Percentiles rank a stretch among this genome's conserved stretches.
These are phyloP conservation scores for Paracentrotus lividus DNA, from an alignment of 53 echinoderm and acorn worm genomes.

Conservation along the genomic window DNA sequence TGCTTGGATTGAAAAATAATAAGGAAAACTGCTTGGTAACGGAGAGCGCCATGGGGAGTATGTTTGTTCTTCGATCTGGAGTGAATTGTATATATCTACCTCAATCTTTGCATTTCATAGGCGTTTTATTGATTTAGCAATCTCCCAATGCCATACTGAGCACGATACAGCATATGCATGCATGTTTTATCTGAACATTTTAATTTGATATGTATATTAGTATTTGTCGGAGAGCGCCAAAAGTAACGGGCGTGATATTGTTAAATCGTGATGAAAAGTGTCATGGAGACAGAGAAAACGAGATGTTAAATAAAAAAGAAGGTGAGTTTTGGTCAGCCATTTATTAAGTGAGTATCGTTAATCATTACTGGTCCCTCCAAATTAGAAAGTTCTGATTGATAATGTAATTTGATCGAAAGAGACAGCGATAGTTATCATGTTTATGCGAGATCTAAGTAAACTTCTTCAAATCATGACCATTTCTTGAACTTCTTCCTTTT, in stretches of 20 bases:
- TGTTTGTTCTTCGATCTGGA: conserved; percentile 50
- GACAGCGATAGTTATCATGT: neutral
- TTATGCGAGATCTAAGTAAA: too few species aligned
- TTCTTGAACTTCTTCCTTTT: too few species aligned
- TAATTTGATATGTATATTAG: conserved; percentile 35
- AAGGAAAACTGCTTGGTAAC: conserved; percentile 61
- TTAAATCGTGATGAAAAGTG: conserved; percentile 36
- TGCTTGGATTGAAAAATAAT: conserved; percentile 24
- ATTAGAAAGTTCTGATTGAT: neutral
- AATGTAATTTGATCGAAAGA: neutral
- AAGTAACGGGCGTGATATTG: conserved; percentile 6
- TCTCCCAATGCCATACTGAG: neutral
- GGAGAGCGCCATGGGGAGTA: conserved; percentile 56
- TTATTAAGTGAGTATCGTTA: neutral
- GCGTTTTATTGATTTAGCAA: conserved; percentile 61
- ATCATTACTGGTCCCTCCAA: neutral
- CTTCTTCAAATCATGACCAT: too few species aligned
- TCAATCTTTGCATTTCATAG: conserved; percentile 61
- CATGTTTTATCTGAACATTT: conserved; percentile 5
- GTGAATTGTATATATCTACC: conserved; percentile 52
- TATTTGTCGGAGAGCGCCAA: conserved; percentile 27
- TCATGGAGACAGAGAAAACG: neutral
- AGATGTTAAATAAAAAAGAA: neutral
- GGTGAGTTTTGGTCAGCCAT: neutral
- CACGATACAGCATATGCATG: conserved; percentile 35